Base-by-base conservation (phyloP, 1,140 invertebrate species). In the Drosophila albomicans region DNA sequence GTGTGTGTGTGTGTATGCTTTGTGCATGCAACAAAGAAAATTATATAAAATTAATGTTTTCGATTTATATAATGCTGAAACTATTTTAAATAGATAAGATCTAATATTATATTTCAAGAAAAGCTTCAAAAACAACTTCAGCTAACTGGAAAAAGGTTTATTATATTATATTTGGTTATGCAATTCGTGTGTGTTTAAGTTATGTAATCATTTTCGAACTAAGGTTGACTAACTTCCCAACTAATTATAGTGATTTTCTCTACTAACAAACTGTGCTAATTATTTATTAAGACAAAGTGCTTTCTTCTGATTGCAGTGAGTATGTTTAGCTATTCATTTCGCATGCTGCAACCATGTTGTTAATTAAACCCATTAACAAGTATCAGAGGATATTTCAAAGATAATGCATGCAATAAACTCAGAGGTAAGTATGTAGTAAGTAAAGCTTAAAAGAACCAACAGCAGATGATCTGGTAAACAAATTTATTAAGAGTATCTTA, bases 241-340 rank as follows among this genome's bases (percentile, higher is more conserved):
- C 11, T 43, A 43, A 13, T 13, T 20, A 49, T 1, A 49, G 15
- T 49, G 15, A 49, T 20, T 16, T 20, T 49, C 6, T 3, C 46
- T 3, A 20, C 8, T 25, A 49, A 16, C 15, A 49, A 20, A 3
- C 8, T 11, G 7, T 25, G 46, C 7, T 49, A 8, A 38, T 38
- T 38, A 11, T 38, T 38, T 38, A 38, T 8, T 38, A 38, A 38
- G 2, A 8, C 35, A 8, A 2, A 3, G 2, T 32, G 32, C 10
- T 54, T 28, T 54, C 2, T 54, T 54, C 35, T 38, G 35, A 7
- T 38, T 38, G 13, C 51, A 54, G 51, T 54, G 51, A 54, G 51
- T 54, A 52, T 52, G 51, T 52, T 52, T 52, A 52, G 28, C 5
- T 52, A 52, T 52, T 32, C 51, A 11, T 49, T 49, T 49, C 48